Evolutionary conservation across 1,140 invertebrate species (phyloP), one percentile per base, ranked within the genome.

Genomic region (Gonatopus flavifemur): DNA sequence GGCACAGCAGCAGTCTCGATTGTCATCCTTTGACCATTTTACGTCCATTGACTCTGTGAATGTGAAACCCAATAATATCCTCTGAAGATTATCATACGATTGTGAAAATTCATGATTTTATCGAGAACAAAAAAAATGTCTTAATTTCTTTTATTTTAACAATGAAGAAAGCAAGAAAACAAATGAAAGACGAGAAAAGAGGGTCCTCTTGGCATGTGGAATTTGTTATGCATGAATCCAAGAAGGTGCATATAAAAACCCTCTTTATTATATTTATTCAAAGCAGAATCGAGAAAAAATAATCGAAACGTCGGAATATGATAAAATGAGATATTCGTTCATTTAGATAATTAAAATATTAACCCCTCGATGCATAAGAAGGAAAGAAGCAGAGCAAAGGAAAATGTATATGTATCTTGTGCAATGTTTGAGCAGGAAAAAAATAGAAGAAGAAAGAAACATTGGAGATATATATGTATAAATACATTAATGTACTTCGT

Each of bases 181-280:
- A 42, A 36, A 53, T 58, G 42, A 31, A 21, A 40, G 24, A n/a
- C 38, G 35, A 47, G 35, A 66, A 61, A 62, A 53, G 66, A 69
- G 73, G 71, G 66, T 71, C 71, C 67, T 74, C 74, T 77, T 76
- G 76, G 76, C 73, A 77, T 77, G 76, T 76, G 76, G 76, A 78
- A 78, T 78, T 77, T 77, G 76, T 77, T 78, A 78, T 78, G 76
- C 76, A 77, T 78, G 73, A 72, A 76, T 57, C 73, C 75, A 76
- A 78, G 72, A 74, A 60, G 74, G 70, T 61, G 56, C 52, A 57
- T 64, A 65, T 66, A 73, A 63, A 69, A 58, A 69, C 68, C 69
- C 73, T 66, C 74, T 69, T 67, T 62, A 57, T 53, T 52, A 33
- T 41, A 48, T 62, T 21, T 58, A 57, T 39, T 43, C 30, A 64